Evolutionary conservation across 2,888 invertebrate genomes (phyloP), one percentile per base, ranked within the genome.

Genomic region (Philereme vetulata): DNA sequence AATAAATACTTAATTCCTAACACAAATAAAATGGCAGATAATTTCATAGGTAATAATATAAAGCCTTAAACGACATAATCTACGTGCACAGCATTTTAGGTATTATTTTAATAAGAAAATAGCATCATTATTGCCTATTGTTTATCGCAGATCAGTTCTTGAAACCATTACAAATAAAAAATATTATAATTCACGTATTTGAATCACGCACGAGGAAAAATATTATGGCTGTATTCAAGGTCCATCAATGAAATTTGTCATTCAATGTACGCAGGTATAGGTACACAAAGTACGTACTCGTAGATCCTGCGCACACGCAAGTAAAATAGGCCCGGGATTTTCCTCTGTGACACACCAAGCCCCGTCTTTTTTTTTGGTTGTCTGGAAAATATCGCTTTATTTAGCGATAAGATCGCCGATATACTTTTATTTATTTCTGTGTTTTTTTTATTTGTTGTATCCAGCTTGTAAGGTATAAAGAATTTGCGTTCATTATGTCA

Each of bases 201-300:
- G 71, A 83, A 81, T 76, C 90, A 90, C 89, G 89, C 86, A 83
- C 85, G 82, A 90, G 90, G 90, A 90, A 90, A 90, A 91, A 58
- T 58, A 57, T 10, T 52, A 49, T 85, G 84, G 21, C 21, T 82
- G 76, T 77, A 72, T 71, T 84, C 90, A 91, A 91, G 91, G 90
- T 72, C 82, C 70, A 21, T 21, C 21, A 74, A 88, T 86, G 90
- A 91, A 91, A 89, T 90, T 91, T 90, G 84, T 87, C 88, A 90
- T 90, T 90, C 90, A 84, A 68, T 70, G 76, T 21, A 21, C 21
- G 21, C 21, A 21, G 21, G 21, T 21, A 21, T 21, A n/a, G 72
- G 78, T 74, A 68, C 76, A 73, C 76, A 74, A 38, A 36, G 46
- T 42, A 72, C 72, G 73, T 65, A 68, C 70, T 43, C 57, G 65